Evolutionary conservation across 2,888 invertebrate species (phyloP).

Genomic region (Andrena marginata): DNA sequence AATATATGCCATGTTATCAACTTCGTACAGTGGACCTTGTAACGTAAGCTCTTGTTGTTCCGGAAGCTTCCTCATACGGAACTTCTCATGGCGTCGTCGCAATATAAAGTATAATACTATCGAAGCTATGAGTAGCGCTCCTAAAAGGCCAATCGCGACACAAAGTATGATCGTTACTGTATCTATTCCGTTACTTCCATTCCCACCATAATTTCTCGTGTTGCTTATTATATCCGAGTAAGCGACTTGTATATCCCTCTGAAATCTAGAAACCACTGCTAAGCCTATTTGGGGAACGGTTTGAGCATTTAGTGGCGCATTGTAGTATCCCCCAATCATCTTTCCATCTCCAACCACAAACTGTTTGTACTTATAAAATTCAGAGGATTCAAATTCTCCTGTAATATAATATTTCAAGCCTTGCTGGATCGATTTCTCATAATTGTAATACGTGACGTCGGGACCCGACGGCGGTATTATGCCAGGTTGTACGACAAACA

Average conservation of each 20-base stretch:
- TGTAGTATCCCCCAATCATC: constrained; percentile 91
- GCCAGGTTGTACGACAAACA: constrained; percentile 90
- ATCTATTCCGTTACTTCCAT: constrained; percentile 42
- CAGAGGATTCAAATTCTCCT: constrained; percentile 91
- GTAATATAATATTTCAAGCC: constrained; percentile 93
- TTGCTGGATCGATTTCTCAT: constrained; percentile 88
- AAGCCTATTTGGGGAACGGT: constrained; percentile 76
- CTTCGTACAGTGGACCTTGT: constrained; percentile 92
- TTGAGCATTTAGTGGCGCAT: constrained; percentile 89
- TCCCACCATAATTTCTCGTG: background rate
- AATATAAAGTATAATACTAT: constrained; percentile 88
- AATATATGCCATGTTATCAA: constrained; percentile 92
- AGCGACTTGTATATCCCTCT: constrained; percentile 80
- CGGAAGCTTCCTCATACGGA: constrained; percentile 86
- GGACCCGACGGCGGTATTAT: constrained; percentile 88
- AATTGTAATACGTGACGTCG: constrained; percentile 86
- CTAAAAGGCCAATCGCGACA: constrained; percentile 91
- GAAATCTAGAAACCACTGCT: constrained; percentile 86
- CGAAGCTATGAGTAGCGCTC: constrained; percentile 88
- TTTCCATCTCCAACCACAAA: constrained; percentile 93
- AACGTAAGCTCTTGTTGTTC: constrained; percentile 90
- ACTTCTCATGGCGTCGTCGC: constrained; percentile 83
- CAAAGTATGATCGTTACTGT: constrained; percentile 85
- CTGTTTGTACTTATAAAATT: constrained; percentile 85
- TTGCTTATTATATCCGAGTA: constrained; percentile 78